Evolutionary conservation across 2,113 vertebrate genomes (phyloP), one percentile per base, ranked within the genome.

Genomic region (Labeo catla): DNA sequence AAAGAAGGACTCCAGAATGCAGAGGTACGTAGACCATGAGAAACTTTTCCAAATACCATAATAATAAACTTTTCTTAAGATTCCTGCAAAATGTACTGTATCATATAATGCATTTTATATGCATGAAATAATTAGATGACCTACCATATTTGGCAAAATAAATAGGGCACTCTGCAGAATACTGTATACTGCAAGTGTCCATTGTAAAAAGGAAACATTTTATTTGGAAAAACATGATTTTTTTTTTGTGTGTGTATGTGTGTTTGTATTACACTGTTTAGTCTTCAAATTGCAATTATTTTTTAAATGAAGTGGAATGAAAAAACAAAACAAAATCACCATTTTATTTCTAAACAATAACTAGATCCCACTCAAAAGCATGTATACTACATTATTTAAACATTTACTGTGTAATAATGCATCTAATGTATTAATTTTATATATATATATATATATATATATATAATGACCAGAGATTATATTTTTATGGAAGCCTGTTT

Each of bases 1-100:
- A 99, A 97, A 94, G 98, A 99, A 87, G 95, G 95, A 86, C 87
- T 94, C 73, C 94, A 95, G 91, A 96, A 96, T 91, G 96, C 97
- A 1, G 98, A 98, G 96, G 98, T 99, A 90, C 94, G 95, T 86
- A 52, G 3, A 43, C 36, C 11, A 77, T 34, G 6, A 54, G 10
- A 4, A 47, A 0, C 9, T 28, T 21, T 54, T 10, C 43, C 92
- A 92, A 88, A 19, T 50, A 19, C 36, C 39, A 72, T 45, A 11
- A 0, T 45, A 72, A 45, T 21, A 4, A 10, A n/a, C 8, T 39
- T 10, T 72, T 45, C 4, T 72, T 43, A 43, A 0, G 16, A 72
- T 72, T 45, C 68, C 34, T 39, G 34, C 66, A 8, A 34, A 21
- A 21, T 72, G 36, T 21, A 39, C 1, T 70, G 9, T 72, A 10